These are phyloP conservation scores for Hipposideros larvatus DNA, from an alignment of 2,797 vertebrate species.

Conservation along the genomic window DNA sequence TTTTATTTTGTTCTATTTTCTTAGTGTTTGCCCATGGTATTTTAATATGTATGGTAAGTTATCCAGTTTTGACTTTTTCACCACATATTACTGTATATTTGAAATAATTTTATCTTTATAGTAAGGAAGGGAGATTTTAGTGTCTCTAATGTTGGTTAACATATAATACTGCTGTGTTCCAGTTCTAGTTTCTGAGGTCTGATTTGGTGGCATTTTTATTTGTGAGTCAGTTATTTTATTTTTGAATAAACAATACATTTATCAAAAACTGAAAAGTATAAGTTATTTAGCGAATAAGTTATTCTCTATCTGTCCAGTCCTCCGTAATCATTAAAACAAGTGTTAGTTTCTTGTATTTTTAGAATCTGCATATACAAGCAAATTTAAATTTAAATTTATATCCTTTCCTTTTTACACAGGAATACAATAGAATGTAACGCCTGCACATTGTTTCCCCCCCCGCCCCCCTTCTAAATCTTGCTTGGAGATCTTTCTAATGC, in stretches of 20 bases:
- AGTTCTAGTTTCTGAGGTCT: not conserved
- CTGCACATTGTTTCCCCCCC: not conserved
- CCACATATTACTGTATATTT: not conserved
- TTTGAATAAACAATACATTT: not conserved
- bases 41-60: not conserved
- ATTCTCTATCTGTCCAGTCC: not conserved
- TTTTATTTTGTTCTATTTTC: not conserved
- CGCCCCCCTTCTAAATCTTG: not conserved
- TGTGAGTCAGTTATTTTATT: not conserved
- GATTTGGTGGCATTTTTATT: not conserved
- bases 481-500: not conserved
- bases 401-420: not conserved
- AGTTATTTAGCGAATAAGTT: not conserved
- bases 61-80: not conserved
- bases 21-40: not conserved
- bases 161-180: not conserved
- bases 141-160: not conserved
- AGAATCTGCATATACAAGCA: not conserved
- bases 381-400: not conserved
- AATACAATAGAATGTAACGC: not conserved
- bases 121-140: not conserved
- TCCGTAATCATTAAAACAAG: not conserved
- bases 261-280: not conserved
- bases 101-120: conserved; percentile 52
- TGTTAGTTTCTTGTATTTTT: not conserved